phyloP scores from a whole-genome alignment of 1,140 invertebrate genomes.

The Heliothis virescens region DNA sequence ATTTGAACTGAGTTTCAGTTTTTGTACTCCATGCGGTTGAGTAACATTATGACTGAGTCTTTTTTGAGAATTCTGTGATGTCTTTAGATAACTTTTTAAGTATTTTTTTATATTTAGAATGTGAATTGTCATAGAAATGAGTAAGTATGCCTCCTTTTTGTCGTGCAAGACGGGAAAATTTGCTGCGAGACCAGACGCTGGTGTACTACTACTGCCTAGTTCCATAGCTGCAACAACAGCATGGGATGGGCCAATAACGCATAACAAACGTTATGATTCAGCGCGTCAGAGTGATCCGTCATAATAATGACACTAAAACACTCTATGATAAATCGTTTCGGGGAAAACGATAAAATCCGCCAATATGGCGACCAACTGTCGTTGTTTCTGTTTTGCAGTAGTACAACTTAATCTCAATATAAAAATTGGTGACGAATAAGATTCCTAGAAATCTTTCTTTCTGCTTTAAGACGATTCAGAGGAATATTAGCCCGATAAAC shows the following conservation, averaged over 20 bases:
- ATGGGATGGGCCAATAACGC: not conserved
- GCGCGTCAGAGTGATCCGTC: conserved; percentile 5
- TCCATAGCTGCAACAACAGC: not conserved
- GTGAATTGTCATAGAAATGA: not conserved
- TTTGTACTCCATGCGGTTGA: not conserved
- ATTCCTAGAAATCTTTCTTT: not conserved
- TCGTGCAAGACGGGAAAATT: not conserved
- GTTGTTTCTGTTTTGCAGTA: conserved; percentile 27
- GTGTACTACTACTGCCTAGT: too few relatives aligned
- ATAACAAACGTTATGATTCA: conserved; percentile 23
- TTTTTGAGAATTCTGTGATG: too few relatives aligned
- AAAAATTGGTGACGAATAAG: conserved; percentile 4
- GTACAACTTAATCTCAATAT: conserved; percentile 34
- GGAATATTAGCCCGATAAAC: not conserved
- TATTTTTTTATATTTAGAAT: too few relatives aligned
- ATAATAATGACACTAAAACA: conserved; percentile 42
- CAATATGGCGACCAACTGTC: conserved; percentile 32
- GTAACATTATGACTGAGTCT: too few relatives aligned
- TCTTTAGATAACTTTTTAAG: too few relatives aligned
- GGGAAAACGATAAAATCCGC: conserved; percentile 33
- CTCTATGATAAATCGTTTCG: conserved; percentile 41
- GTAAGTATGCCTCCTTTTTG: too few relatives aligned
- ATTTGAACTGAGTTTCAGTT: conserved; percentile 33
- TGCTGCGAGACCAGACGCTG: not conserved
- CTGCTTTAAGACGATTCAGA: not conserved